Percentiles rank a stretch among this genome's conserved stretches.
Evolutionary conservation across 2,113 vertebrate genomes (phyloP).

Genomic region (Desmodus rotundus): DNA sequence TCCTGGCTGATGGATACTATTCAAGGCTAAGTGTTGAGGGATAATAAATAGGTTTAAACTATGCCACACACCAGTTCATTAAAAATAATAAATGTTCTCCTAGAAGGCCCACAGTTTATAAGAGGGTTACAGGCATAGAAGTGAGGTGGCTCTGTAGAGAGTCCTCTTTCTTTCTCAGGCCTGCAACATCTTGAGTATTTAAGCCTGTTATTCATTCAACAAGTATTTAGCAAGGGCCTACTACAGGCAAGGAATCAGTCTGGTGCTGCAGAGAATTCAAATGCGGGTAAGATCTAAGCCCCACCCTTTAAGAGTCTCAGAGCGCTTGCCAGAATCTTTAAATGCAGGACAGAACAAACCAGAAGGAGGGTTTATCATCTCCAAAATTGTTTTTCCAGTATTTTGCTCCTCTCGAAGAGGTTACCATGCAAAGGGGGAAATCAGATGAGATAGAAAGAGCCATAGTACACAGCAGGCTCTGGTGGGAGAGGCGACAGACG

Average conservation of each 20-base stretch:
- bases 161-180: constrained; percentile 58
- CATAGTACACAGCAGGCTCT: not conserved
- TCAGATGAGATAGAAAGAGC: not conserved
- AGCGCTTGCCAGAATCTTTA: not conserved
- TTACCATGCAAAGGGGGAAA: not conserved
- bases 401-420: not conserved
- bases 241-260: not conserved
- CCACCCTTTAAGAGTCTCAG: not conserved
- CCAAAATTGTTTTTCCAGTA: not conserved
- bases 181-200: not conserved
- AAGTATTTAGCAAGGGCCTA: not conserved
- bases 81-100: constrained; percentile 72
- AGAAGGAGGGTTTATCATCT: not conserved
- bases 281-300: not conserved
- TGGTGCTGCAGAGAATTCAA: not conserved
- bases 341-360: not conserved
- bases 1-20: not conserved
- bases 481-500: not conserved
- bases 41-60: constrained; percentile 72
- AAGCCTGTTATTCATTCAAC: not conserved
- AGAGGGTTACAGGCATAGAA: constrained; percentile 37
- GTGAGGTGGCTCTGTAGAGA: not conserved
- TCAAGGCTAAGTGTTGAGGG: constrained; percentile 64
- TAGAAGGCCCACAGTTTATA: constrained; percentile 50
- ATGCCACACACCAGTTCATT: constrained; percentile 65